Base-by-base conservation (phyloP, 2,113 vertebrate genomes). In the Monopterus albus region DNA sequence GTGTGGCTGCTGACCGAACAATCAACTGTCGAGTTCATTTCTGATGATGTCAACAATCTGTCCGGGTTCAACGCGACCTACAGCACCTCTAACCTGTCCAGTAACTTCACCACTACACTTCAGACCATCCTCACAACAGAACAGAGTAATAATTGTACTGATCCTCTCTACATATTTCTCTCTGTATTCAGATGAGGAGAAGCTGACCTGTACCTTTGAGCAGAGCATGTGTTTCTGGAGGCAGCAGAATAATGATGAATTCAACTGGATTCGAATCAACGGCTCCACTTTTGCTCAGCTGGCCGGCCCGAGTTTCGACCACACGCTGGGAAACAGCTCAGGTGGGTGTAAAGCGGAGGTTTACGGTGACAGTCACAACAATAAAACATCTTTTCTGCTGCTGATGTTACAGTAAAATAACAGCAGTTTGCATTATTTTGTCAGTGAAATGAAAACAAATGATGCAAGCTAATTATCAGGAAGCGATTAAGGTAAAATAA, bases 141-240 rank as follows among this genome's bases (percentile, higher is more conserved):
- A 3, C 17, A 21, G 5, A 2, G 2, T 1, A 4, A n/a, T n/a
- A n/a, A n/a, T n/a, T n/a, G n/a, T n/a, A 1, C 40, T 45, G 21
- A 45, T 20, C 4, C 9, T 39, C 17, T 45, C 21, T 39, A 2
- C 6, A 28, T 20, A 18, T 70, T 51, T 71, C n/a, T n/a, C n/a
- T n/a, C n/a, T 74, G 50, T 60, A 13, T 61, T 25, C 81, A 98
- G 97, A 95, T 76, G 81, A 89, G 80, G 88, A 96, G 58, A 98
- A 94, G 90, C 83, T 97, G 28, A 93, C 78, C 18, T 99, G 98
- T 69, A 84, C 85, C 40, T 99, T 98, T 90, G 95, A 99, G 85
- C 88, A 92, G 0, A 92, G 94, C 0, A 90, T 96, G 89, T 98
- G 97, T 89, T 95, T 94, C 71, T 98, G 96, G 97, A 90, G 86